Evolutionary conservation across 2,113 vertebrate species (phyloP), one percentile per base, ranked within the genome.

Genomic region (Platichthys stellatus): DNA sequence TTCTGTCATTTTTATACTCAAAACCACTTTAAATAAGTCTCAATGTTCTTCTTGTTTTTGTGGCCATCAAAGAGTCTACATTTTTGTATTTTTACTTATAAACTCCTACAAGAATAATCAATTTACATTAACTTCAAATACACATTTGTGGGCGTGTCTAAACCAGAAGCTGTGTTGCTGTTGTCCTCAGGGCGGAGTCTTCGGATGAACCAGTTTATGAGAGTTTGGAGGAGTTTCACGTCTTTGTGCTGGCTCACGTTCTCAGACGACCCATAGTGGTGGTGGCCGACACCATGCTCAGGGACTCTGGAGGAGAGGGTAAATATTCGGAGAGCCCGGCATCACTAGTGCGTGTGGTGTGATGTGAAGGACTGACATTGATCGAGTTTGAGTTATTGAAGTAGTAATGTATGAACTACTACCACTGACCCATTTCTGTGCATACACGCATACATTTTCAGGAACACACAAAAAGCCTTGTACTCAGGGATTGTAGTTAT

Each of bases 231-330:
- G 98, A 99, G 84, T 97, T 99, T 67, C 98, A 99, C 0, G 98
- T 99, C 12, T 99, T 99, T 0, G 97, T 98, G 8, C 93, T 99
- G 2, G 97, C 98, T 43, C 98, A 99, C 0, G 97, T 99, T 35
- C 92, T 99, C 38, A 95, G 93, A 76, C 94, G 97, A 64, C 97
- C 97, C 38, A 96, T 99, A 0, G 97, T 99, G 10, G 98, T 99
- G 20, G 97, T 99, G 86, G 98, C 98, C 0, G 98, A 99, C 93
- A 99, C 98, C 6, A 98, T 99, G 97, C 95, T 99, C 78, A 82
- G 98, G 62, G 98, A 99, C 90, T 99, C 98, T 0, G 98, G 98
- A 0, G 98, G 98, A 8, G 98, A 99, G 92, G 98, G 98, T 98
- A 63, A 82, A 80, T 49, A 21, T 8, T 10, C 49, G 35, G 31